Percentiles rank a stretch among this genome's conserved stretches.
These are phyloP conservation scores for Ammodytes dubius DNA, from an alignment of 2,113 vertebrate genomes.

Conservation along the genomic window DNA sequence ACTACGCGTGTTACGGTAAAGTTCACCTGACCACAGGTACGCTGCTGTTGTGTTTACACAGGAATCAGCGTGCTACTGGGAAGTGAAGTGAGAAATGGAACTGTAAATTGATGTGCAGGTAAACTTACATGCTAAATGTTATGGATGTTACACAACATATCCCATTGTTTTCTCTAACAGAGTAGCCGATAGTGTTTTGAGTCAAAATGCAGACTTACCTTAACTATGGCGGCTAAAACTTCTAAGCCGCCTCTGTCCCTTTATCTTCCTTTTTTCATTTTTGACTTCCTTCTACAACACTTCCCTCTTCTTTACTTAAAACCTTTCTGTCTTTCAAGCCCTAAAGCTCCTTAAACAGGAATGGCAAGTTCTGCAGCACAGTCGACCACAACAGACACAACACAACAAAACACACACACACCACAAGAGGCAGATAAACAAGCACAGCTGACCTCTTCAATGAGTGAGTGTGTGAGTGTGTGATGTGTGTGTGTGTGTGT, in stretches of 20 bases:
- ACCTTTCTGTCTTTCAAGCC: constrained; percentile 6
- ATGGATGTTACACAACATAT: neutral
- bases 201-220: constrained; percentile 43
- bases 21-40: neutral
- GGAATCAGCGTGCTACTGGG: neutral
- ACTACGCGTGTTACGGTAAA: neutral
- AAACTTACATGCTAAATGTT: too few relatives aligned
- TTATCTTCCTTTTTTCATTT: constrained; percentile 1
- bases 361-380: constrained; percentile 50
- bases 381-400: constrained; percentile 15
- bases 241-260: neutral
- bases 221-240: constrained; percentile 8
- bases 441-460: too few relatives aligned
- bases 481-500: neutral
- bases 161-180: neutral
- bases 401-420: constrained; percentile 1
- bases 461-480: too few relatives aligned
- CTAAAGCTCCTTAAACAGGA: constrained; percentile 51
- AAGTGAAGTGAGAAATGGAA: neutral
- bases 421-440: neutral
- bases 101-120: neutral
- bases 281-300: neutral
- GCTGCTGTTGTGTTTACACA: neutral
- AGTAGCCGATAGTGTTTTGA: neutral
- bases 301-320: constrained; percentile 7